phyloP scores from a whole-genome alignment of 2,888 invertebrate species.

The Plebejus anna region DNA sequence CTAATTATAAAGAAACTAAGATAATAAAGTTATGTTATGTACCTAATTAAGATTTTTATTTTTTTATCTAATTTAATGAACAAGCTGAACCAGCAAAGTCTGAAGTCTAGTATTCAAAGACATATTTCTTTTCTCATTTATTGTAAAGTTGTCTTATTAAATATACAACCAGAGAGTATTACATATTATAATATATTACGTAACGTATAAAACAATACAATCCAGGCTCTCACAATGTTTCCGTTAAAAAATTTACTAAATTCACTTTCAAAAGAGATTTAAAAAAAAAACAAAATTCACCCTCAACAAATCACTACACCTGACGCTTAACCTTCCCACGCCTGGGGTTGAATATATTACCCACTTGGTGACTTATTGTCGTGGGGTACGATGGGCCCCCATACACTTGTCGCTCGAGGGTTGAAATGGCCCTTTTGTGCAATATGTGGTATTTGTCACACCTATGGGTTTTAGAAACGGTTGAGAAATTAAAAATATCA shows the following conservation, averaged over 20 bases:
- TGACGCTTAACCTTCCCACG: constrained; percentile 27
- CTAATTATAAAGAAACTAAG: background rate
- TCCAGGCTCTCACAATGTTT: no score
- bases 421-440: constrained; percentile 14
- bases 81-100: background rate
- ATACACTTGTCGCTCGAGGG: constrained; percentile 56
- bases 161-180: no score
- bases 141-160: no score
- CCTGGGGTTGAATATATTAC: constrained; percentile 23
- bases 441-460: constrained; percentile 32
- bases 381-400: background rate
- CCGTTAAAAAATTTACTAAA: background rate
- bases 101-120: background rate
- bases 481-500: background rate
- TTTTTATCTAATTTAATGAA: background rate
- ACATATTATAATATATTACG: no score
- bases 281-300: constrained; percentile 20
- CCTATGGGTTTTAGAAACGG: background rate
- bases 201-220: no score
- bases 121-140: no score
- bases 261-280: constrained; percentile 6
- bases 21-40: background rate
- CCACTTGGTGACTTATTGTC: constrained; percentile 31
- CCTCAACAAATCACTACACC: constrained; percentile 30
- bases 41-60: background rate